phyloP scores from a whole-genome alignment of 2,888 invertebrate species.

The Platynereis dumerilii region DNA sequence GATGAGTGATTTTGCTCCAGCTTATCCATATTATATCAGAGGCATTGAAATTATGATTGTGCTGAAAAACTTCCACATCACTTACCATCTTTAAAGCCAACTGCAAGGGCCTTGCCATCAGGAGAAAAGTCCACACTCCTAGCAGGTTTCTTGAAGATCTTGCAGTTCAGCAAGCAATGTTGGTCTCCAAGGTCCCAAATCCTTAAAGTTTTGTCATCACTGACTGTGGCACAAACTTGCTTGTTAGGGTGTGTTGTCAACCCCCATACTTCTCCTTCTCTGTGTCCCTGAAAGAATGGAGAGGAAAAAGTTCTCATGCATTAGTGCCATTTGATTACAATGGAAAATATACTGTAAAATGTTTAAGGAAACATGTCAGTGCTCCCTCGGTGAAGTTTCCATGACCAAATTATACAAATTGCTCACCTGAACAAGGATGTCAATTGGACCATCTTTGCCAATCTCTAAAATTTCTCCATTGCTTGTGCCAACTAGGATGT shows the following conservation, averaged over 20 bases:
- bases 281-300: slow-evolving; percentile 60
- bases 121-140: slow-evolving; percentile 61
- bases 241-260: slow-evolving; percentile 60
- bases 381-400: no score
- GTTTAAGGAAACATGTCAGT: no score
- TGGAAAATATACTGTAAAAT: no score
- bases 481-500: slow-evolving; percentile 63
- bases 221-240: slow-evolving; percentile 60
- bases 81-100: slow-evolving; percentile 64
- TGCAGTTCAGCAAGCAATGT: slow-evolving; percentile 55
- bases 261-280: slow-evolving; percentile 64
- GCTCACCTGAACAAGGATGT: slow-evolving; percentile 59
- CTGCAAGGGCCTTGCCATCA: slow-evolving; percentile 61
- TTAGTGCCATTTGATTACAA: no score
- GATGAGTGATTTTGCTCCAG: neutral
- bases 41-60: no score
- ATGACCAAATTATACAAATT: no score
- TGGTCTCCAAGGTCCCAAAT: slow-evolving; percentile 58
- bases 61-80: no score
- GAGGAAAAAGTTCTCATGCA: no score
- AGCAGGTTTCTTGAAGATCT: slow-evolving; percentile 57
- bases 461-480: slow-evolving; percentile 64
- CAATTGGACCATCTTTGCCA: slow-evolving; percentile 60
- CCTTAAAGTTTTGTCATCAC: slow-evolving; percentile 63
- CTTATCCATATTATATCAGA: neutral